Conservation (phyloP, 1,140 invertebrate genomes). For the Caenorhabditis brenneri region DNA sequence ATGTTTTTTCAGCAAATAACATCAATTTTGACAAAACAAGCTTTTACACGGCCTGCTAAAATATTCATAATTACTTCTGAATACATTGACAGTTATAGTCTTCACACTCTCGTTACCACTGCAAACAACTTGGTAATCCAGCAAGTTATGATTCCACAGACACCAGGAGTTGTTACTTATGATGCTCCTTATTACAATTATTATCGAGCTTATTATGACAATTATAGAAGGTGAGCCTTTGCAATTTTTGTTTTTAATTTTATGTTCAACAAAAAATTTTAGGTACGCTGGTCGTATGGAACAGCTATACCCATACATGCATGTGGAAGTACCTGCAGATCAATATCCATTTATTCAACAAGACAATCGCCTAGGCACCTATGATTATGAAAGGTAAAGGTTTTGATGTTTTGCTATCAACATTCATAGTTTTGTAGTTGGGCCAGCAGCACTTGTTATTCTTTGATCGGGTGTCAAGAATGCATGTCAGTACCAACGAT, state of each 20-base stretch:
- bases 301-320: slow-evolving; percentile 8
- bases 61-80: slow-evolving; percentile 3
- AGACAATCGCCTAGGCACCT: neutral
- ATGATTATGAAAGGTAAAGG: neutral
- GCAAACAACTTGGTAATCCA: slow-evolving; percentile 12
- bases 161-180: neutral
- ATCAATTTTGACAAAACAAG: slow-evolving; percentile 10
- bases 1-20: neutral
- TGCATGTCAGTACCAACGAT: neutral
- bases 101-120: neutral
- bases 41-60: neutral
- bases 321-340: neutral
- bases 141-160: slow-evolving; percentile 18
- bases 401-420: neutral
- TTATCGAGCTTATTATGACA: slow-evolving; percentile 10
- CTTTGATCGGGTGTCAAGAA: slow-evolving; percentile 15
- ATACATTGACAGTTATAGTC: slow-evolving; percentile 26
- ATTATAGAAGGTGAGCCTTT: neutral
- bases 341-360: slow-evolving; percentile 9
- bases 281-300: slow-evolving; percentile 13
- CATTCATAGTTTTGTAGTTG: neutral
- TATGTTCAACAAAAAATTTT: neutral
- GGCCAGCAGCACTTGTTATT: slow-evolving; percentile 18
- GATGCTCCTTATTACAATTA: slow-evolving; percentile 25
- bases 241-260: neutral